phyloP scores from a whole-genome alignment of 2,797 vertebrate genomes.

The Squalus acanthias region DNA sequence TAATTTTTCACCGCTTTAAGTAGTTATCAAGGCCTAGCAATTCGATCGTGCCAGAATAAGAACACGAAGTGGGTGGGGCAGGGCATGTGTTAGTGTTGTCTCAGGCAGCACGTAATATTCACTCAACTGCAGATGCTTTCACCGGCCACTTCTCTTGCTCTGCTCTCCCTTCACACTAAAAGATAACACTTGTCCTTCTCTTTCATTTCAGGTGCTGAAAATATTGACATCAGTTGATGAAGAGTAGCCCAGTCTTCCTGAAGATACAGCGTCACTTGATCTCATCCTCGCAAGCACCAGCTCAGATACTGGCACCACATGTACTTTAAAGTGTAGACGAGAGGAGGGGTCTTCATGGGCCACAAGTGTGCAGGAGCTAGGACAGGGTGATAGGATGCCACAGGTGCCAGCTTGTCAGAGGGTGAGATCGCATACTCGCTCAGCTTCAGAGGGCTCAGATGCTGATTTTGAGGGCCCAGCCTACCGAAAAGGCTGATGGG shows the following conservation, averaged over 20 bases:
- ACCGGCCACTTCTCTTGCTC: background rate
- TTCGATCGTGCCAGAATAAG: background rate
- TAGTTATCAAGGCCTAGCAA: background rate
- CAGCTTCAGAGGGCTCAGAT: background rate
- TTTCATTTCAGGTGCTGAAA: background rate
- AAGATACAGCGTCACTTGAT: background rate
- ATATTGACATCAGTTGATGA: background rate
- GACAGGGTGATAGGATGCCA: background rate
- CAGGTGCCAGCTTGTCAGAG: background rate
- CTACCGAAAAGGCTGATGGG: background rate
- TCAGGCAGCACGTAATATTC: background rate
- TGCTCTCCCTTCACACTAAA: background rate
- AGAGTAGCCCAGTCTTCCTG: background rate
- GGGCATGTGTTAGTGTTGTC: background rate
- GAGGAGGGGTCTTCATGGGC: background rate
- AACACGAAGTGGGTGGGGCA: background rate
- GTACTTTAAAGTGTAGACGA: background rate
- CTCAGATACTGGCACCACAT: background rate
- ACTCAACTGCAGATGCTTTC: background rate
- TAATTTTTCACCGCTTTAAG: background rate
- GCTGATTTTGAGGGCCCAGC: background rate
- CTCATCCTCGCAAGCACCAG: background rate
- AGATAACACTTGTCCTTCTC: background rate
- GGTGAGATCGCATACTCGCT: background rate
- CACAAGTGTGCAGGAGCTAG: background rate